Base-by-base conservation (phyloP, 2,888 invertebrate genomes). In the Plutella xylostella region DNA sequence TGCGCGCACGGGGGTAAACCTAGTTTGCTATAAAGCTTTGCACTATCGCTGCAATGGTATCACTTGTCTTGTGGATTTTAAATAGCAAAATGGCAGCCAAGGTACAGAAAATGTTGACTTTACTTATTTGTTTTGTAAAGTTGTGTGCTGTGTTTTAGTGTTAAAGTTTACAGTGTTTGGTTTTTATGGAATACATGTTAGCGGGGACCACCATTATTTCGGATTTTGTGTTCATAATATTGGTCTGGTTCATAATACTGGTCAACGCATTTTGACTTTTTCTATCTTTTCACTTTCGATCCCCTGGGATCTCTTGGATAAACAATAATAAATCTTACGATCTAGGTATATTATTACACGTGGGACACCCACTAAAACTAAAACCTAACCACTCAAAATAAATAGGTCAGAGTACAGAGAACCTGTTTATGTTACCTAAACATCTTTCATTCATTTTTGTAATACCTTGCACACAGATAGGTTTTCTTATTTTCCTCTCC, bases 31-130 rank as follows among this genome's bases (percentile, higher is more conserved):
- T 82, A 82, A 68, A 82, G 77, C 71, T 68, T 55, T 63, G 61
- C 56, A 66, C 60, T 56, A 59, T 57, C 63, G 64, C 61, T 58
- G 56, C 60, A 57, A 55, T 59, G 46, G 69, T 76, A 82, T 80
- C 82, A 82, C 72, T 80, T 70, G 76, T 61, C 60, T 64, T 65
- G 71, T 66, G 72, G 65, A 72, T 63, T 70, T 72, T 63, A 69
- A 70, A 74, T 64, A 68, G 58, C 68, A 75, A 68, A 77, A 82
- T 82, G 82, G 78, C 80, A 72, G 74, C 80, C 63, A 82, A 82
- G 82, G 82, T 82, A 80, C 60, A 60, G 49, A 48, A 37, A 18
- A 5, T 38, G 18, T 37, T 42, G n/a, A 15, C 28, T 43, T 19
- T 41, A 25, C 15, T 14, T 21, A 25, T 39, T 22, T 14, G 15